Base-by-base conservation (phyloP, 2,888 invertebrate genomes). In the Tachystola acroxantha region DNA sequence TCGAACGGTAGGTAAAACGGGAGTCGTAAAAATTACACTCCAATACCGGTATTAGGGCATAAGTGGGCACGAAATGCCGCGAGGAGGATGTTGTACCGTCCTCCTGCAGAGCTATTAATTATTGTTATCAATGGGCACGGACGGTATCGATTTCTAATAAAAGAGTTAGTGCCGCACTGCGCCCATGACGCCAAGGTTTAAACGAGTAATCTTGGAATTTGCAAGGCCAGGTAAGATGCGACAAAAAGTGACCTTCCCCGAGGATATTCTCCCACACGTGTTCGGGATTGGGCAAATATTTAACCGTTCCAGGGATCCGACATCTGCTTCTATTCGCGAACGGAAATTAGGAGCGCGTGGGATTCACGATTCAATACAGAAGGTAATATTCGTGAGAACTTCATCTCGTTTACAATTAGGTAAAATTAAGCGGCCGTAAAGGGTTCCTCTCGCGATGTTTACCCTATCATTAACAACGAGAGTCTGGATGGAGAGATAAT, bases 301-400 rank as follows among this genome's bases (percentile, higher is more conserved):
- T 57, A 57, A 59, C 63, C 45, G 52, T 51, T 62, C 44, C 55
- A n/a, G n/a, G n/a, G n/a, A 55, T 40, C 51, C 37, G 48, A 64
- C 78, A 81, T 71, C 75, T 81, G 77, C 64, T 61, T 61, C 64
- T 65, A 68, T 64, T 46, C 57, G 38, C n/a, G 54, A 64, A 65
- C 66, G 70, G 71, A 76, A 65, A 77, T 67, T 64, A 64, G 66
- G 64, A 61, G 62, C 57, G 74, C 79, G 82, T 82, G 84, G 74
- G 84, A 81, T 76, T 73, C 71, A 78, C 77, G 59, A 75, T 61
- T 59, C 67, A 55, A 64, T 45, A 66, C 71, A 73, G 67, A 68
- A 71, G 70, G 74, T 74, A 77, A 78, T 76, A 79, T 76, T 79
- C 85, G 85, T 86, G 85, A 84, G 85, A 86, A 84, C 71, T 56